Conservation (phyloP, 2,113 vertebrate species). For the Rattus rattus region DNA sequence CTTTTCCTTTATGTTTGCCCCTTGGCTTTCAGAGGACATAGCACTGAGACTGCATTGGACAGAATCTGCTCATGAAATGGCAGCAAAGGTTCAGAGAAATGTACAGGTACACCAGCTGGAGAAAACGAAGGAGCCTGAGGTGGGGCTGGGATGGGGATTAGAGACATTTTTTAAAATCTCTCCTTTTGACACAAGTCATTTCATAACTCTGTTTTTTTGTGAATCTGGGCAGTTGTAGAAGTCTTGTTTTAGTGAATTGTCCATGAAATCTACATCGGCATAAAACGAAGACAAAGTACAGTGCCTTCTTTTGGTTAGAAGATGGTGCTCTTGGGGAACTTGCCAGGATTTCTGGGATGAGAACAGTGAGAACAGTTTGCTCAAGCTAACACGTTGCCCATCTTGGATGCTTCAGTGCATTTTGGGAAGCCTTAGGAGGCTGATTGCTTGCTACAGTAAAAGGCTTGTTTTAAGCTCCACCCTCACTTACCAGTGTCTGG, state of each 20-base stretch:
- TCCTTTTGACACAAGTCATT: conserved; percentile 15
- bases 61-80: conserved; percentile 1
- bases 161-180: background rate
- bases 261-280: background rate
- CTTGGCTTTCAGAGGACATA: background rate
- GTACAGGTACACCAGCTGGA: background rate
- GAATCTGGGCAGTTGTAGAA: background rate
- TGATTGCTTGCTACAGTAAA: conserved; percentile 22
- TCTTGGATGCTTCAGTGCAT: conserved; percentile 16
- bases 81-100: background rate
- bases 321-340: background rate
- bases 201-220: background rate
- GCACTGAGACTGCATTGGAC: background rate
- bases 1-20: background rate
- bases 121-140: background rate
- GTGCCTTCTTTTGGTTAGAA: background rate
- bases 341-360: background rate
- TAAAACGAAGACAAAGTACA: background rate
- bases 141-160: background rate
- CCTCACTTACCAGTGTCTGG: conserved; percentile 9
- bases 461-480: background rate
- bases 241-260: background rate
- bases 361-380: background rate
- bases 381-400: background rate
- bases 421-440: conserved; percentile 21